These are phyloP conservation scores for Romanogobio albipinnatus DNA, from an alignment of 2,113 vertebrate genomes.

Conservation along the genomic window DNA sequence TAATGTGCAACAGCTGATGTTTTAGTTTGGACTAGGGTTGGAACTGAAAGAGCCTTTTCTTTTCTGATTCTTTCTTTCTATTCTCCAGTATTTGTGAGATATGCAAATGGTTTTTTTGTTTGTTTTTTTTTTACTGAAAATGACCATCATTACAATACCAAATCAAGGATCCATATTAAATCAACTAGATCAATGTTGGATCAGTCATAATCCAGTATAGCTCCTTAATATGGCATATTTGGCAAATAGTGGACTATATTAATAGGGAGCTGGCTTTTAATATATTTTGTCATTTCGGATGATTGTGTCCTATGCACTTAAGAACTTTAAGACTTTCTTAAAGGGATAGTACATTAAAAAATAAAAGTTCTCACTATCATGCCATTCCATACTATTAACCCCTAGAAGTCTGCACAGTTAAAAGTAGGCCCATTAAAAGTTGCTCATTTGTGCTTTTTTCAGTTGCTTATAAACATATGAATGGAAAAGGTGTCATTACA, in stretches of 20 bases:
- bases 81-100: not conserved
- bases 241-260: not conserved
- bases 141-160: too few species aligned
- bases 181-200: not conserved
- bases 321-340: not conserved
- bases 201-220: not conserved
- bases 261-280: not conserved
- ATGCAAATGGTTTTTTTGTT: not conserved
- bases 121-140: not conserved
- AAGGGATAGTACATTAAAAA: not conserved
- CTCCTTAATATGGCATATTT: not conserved
- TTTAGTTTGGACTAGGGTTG: not conserved
- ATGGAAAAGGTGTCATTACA: too few species aligned
- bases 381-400: not conserved
- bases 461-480: too few species aligned
- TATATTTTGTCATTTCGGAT: not conserved
- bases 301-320: not conserved
- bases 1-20: conserved; percentile 16
- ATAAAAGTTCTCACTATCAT: not conserved
- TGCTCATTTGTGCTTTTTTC: too few species aligned
- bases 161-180: too few species aligned
- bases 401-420: too few species aligned
- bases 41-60: not conserved
- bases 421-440: too few species aligned
- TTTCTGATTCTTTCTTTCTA: not conserved